Conservation (phyloP, 2,888 invertebrate species). For the Lasioglossum morio region DNA sequence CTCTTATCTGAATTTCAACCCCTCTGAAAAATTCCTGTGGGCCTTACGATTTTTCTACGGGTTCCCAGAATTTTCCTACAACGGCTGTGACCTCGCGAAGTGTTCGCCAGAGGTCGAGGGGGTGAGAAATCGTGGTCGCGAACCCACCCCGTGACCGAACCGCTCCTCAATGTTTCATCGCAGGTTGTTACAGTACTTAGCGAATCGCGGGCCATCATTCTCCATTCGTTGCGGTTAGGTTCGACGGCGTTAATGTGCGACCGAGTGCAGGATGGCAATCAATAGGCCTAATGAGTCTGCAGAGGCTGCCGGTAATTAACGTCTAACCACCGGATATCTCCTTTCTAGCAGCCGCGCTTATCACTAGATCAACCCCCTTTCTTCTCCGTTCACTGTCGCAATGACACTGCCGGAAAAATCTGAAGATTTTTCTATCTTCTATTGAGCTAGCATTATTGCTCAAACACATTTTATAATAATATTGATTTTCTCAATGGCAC, state of each 20-base stretch:
- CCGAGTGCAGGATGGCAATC: conserved; percentile 13
- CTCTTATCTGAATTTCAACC: background rate
- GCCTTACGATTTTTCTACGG: background rate
- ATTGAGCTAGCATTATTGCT: too few species aligned
- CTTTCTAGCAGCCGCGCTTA: background rate
- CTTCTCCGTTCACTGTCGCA: background rate
- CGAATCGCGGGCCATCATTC: background rate
- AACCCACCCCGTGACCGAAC: background rate
- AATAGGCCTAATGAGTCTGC: conserved; percentile 1
- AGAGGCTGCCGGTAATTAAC: background rate
- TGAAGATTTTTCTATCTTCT: too few species aligned
- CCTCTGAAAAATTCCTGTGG: background rate
- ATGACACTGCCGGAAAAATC: background rate
- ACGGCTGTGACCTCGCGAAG: background rate
- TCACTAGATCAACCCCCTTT: background rate
- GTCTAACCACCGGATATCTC: conserved; percentile 11
- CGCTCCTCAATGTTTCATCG: background rate
- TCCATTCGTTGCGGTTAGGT: conserved; percentile 9
- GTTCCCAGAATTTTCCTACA: background rate
- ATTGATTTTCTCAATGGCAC: too few species aligned
- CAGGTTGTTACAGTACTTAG: background rate
- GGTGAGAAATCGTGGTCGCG: background rate
- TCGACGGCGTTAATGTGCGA: background rate
- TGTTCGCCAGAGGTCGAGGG: background rate
- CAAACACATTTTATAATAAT: too few species aligned